Conservation (phyloP, 1,140 invertebrate species). For the Drosophila parabipectinata region DNA sequence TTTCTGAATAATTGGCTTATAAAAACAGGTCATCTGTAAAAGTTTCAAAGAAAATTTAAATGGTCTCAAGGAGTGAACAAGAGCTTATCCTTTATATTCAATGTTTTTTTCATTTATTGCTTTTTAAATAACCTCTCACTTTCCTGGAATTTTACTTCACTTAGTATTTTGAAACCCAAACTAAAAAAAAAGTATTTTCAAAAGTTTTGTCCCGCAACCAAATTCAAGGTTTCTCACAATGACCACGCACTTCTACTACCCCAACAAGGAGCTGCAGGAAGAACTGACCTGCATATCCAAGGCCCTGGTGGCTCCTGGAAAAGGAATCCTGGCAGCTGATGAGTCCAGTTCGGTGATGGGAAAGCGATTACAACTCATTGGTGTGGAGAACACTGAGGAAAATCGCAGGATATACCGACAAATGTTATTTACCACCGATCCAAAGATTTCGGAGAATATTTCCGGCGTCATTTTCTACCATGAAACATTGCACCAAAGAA, state of each 20-base stretch:
- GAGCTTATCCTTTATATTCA: neutral
- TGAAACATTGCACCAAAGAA: slow-evolving; percentile 98
- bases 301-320: slow-evolving; percentile 95
- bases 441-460: slow-evolving; percentile 90
- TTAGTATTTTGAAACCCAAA: neutral
- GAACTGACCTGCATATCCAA: slow-evolving; percentile 95
- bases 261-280: slow-evolving; percentile 92
- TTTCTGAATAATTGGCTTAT: slow-evolving; percentile 16
- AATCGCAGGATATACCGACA: slow-evolving; percentile 94
- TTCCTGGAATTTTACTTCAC: neutral
- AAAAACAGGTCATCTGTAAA: neutral
- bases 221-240: slow-evolving; percentile 84
- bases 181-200: neutral
- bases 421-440: slow-evolving; percentile 95
- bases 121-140: neutral
- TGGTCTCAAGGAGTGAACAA: too few relatives aligned
- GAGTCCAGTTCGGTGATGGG: slow-evolving; percentile 94
- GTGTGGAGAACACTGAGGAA: slow-evolving; percentile 93
- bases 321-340: slow-evolving; percentile 94
- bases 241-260: slow-evolving; percentile 91
- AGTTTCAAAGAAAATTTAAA: neutral
- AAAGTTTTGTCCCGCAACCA: neutral
- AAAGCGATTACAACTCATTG: slow-evolving; percentile 88
- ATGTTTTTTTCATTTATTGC: neutral
- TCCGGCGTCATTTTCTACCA: slow-evolving; percentile 98